phyloP scores from a whole-genome alignment of 2,113 vertebrate species.

The Nothobranchius kuhntae region DNA sequence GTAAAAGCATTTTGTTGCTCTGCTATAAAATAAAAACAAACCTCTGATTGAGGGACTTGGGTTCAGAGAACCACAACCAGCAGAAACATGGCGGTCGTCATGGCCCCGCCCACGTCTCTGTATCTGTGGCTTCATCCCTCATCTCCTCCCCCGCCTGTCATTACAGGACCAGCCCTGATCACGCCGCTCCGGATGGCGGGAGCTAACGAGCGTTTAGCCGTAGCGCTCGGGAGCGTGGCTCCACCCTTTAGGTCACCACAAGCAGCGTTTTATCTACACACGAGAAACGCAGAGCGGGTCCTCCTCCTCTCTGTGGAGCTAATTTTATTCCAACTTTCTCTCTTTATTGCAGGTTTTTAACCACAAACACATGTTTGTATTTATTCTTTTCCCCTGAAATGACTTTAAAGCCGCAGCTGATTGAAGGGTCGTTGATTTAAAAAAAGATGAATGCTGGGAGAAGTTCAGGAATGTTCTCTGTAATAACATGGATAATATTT shows the following conservation, averaged over 20 bases:
- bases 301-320: slow-evolving; percentile 18
- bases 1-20: background rate
- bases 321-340: slow-evolving; percentile 22
- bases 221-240: slow-evolving; percentile 17
- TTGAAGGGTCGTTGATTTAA: slow-evolving; percentile 30
- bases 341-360: slow-evolving; percentile 40
- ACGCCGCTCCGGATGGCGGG: slow-evolving; percentile 10
- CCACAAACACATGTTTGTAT: slow-evolving; percentile 55
- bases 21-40: background rate
- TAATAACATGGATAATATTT: background rate
- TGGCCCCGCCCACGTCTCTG: slow-evolving; percentile 3
- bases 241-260: slow-evolving; percentile 50
- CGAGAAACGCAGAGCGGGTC: slow-evolving; percentile 12
- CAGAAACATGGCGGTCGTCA: background rate
- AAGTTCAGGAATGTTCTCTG: background rate
- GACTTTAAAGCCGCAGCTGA: slow-evolving; percentile 8
- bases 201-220: slow-evolving; percentile 22
- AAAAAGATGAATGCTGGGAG: slow-evolving; percentile 9
- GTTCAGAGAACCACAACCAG: background rate
- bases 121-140: slow-evolving; percentile 13
- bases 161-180: slow-evolving; percentile 25
- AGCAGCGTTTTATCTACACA: slow-evolving; percentile 23
- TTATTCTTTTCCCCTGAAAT: background rate
- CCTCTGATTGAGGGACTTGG: background rate
- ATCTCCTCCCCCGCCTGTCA: slow-evolving; percentile 28